Evolutionary conservation across 53 echinoderm and acorn worm genomes (phyloP), one percentile per base, ranked within the genome.

Genomic region (Hippasteria phrygiana): DNA sequence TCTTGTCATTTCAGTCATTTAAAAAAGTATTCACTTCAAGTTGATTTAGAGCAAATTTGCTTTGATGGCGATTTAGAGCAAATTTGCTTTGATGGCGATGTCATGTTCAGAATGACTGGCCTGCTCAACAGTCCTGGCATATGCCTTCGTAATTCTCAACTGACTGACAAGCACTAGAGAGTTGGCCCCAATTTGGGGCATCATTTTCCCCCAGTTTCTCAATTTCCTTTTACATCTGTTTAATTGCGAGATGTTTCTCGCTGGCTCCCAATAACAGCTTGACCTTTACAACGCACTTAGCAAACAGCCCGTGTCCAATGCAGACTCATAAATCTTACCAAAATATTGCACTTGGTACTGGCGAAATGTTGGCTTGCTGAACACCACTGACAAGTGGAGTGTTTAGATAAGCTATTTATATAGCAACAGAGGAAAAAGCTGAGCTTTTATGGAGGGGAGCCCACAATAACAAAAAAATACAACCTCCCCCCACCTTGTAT

Each of bases 381-480:
- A 46, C 16, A 28, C 81, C 43, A 14, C 31, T 18, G 82, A 66
- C 82, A 43, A 32, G 65, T 66, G 29, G 85, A 85, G 85, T 85
- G 85, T 85, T 85, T 70, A 85, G 85, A 85, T 85, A 85, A 85
- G 85, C 70, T 50, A 85, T 69, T 85, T 69, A 85, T 85, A 70
- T 11, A 85, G 85, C 85, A 24, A 56, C 78, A 78, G 56, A 78
- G 24, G 51, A 69, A 85, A 69, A 85, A 47, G 71, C 34, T 24
- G 85, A 36, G 69, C 85, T 85, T 85, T 85, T 85, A 85, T 70
- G 36, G 43, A 45, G 45, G 34, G 29, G 32, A 32, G 62, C 43
- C 14, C 65, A 64, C 83, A 83, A 64, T 83, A 31, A 64, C 83
- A 83, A 64, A 66, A 31, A 65, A 66, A 83, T 47, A 31, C 11